Evolutionary conservation across 2,888 invertebrate genomes (phyloP), one percentile per base, ranked within the genome.

Genomic region (Parthenolecanium corni): DNA sequence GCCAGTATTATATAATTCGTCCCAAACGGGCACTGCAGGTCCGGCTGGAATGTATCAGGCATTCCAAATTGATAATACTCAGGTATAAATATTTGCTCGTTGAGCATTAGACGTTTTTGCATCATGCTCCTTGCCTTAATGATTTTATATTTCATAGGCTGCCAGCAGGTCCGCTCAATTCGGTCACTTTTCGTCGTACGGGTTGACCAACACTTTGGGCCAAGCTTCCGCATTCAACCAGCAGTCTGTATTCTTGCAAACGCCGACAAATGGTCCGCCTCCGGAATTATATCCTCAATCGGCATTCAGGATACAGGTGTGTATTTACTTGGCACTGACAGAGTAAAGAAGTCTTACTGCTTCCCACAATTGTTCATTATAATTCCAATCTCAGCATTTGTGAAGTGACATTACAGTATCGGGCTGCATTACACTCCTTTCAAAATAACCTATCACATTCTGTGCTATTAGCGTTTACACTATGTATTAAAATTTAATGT

Each of bases 31-130:
- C 12, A 16, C 62, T 44, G 82, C 78, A 49, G 81, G 83, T 67
- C 87, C 84, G 71, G 83, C 83, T 68, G 82, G 87, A 57, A 78
- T 89, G 44, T 92, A 90, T 73, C 88, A 87, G 69, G 82, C 90
- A 68, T 91, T 91, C 79, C 84, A 63, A 38, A 36, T 84, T 70
- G 73, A 83, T 64, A 82, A 82, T 68, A 69, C 74, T 16, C 75
- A 73, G 69, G 71, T 69, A 67, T 71, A 56, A 68, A 72, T 18
- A 68, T 6, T 5, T n/a, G 16, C 6, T 56, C 16, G 21, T 11
- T 23, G 21, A 21, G 21, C 9, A 20, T 38, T 38, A 18, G 9
- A 31, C 18, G 20, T 12, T 18, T 56, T 16, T 6, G 1, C 9
- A 9, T 31, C 9, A 31, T 42, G 38, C 11, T 20, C 31, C 3